These are phyloP conservation scores for Pelmatolapia mariae DNA, from an alignment of 2,113 vertebrate genomes.

Conservation along the genomic window DNA sequence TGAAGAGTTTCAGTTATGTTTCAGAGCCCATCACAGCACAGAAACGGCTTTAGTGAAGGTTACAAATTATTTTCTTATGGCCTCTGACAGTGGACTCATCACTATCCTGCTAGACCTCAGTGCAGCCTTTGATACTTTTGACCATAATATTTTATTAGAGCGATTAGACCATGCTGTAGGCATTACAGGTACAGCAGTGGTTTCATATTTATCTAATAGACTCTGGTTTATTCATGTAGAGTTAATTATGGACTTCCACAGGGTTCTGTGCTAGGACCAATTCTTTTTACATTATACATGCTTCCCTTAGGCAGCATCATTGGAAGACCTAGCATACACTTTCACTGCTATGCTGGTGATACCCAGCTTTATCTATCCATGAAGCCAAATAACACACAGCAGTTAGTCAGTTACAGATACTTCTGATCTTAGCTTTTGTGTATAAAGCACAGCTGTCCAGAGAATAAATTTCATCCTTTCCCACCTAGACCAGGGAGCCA, in stretches of 20 bases:
- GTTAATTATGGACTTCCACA: not conserved
- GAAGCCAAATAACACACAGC: not conserved
- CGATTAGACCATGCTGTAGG: not conserved
- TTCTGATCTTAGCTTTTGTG: not conserved
- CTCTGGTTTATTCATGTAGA: not conserved
- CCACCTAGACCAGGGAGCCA: not conserved
- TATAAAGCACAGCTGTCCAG: not conserved
- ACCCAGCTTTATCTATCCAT: not conserved
- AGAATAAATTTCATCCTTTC: not conserved
- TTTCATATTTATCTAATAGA: not conserved
- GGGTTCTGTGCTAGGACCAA: not conserved
- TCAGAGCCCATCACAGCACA: not conserved
- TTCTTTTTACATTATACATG: not conserved
- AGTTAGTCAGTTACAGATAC: not conserved
- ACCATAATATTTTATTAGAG: not conserved
- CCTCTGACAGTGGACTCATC: not conserved
- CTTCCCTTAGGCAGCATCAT: not conserved
- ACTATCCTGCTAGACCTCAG: not conserved
- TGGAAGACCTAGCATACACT: not conserved
- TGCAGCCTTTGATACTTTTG: not conserved
- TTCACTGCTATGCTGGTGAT: not conserved
- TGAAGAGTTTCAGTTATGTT: not conserved
- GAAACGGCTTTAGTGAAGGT: rapidly evolving
- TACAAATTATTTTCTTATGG: not conserved
- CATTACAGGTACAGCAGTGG: not conserved